Conservation (phyloP, 2,888 invertebrate genomes). For the Frankliniella intonsa region DNA sequence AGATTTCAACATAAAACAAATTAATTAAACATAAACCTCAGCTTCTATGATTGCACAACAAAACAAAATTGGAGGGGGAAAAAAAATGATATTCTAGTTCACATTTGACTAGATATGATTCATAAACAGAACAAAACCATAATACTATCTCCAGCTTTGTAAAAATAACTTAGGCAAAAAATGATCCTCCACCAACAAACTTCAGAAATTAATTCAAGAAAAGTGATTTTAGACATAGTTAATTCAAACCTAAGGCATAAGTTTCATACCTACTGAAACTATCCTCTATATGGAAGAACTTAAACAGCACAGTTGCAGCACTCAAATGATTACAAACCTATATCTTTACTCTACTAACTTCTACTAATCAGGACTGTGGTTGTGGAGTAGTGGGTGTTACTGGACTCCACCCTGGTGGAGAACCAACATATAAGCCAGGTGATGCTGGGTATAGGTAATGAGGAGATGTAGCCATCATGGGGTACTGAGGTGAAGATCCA, state of each 20-base stretch:
- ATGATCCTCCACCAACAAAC: background rate
- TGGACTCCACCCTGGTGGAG: background rate
- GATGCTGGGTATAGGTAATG: background rate
- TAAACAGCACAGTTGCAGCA: no score
- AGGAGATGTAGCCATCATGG: background rate
- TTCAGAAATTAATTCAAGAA: background rate
- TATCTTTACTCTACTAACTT: no score
- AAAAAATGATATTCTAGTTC: background rate
- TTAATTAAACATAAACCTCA: background rate
- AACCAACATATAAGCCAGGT: background rate
- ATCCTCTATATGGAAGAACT: no score
- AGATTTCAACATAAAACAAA: background rate
- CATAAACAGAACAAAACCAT: no score
- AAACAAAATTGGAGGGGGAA: background rate
- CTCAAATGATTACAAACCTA: no score
- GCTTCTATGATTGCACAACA: background rate
- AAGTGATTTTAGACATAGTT: background rate
- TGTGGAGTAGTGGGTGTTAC: background rate
- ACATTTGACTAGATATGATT: background rate
- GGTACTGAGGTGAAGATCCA: background rate
- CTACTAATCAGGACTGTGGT: background rate
- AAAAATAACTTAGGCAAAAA: background rate
- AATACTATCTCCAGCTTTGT: no score
- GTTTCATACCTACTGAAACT: no score
- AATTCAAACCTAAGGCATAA: background rate